These are phyloP conservation scores for Microtus montanus DNA, from an alignment of 2,113 vertebrate genomes.

Conservation along the genomic window DNA sequence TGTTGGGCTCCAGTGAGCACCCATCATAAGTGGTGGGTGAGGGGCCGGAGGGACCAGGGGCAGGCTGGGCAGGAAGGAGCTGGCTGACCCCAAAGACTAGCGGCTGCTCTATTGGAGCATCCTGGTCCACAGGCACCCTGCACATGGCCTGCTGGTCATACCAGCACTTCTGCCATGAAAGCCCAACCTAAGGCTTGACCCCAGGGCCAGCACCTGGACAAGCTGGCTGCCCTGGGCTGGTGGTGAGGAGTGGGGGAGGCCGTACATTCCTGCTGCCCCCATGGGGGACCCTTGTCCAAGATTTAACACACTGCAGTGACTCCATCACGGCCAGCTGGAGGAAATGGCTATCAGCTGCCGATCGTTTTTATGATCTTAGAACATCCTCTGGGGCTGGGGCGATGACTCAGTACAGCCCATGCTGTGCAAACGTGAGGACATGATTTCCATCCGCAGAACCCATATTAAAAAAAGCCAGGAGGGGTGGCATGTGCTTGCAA, in stretches of 20 bases:
- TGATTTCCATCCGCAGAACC: background rate
- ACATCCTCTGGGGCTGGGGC: background rate
- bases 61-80: background rate
- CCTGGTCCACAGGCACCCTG: background rate
- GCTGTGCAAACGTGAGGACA: too few relatives aligned
- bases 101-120: background rate
- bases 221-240: background rate
- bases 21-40: too few relatives aligned
- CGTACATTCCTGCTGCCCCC: background rate
- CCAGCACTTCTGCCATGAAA: background rate
- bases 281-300: background rate
- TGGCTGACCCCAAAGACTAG: background rate
- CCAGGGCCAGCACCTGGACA: background rate
- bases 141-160: background rate
- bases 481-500: background rate
- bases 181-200: background rate
- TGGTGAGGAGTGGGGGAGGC: background rate
- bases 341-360: background rate
- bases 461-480: background rate
- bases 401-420: background rate
- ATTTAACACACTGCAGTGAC: background rate
- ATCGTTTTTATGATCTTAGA: background rate
- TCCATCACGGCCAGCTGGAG: background rate
- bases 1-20: background rate
- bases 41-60: background rate